These are phyloP conservation scores for Drosophila virilis DNA, from an alignment of 1,140 invertebrate genomes.

Conservation along the genomic window DNA sequence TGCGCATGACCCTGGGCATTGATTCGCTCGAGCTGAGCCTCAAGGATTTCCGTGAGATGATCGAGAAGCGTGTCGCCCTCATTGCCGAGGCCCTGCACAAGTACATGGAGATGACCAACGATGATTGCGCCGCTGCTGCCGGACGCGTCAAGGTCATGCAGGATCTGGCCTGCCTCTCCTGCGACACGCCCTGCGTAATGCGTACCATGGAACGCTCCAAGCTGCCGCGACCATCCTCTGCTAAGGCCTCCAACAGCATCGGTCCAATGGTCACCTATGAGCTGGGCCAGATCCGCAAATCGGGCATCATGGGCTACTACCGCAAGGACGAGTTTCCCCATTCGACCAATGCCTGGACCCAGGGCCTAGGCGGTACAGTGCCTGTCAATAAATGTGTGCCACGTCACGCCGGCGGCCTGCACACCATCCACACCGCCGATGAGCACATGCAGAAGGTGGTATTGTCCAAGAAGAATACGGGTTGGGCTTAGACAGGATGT, in stretches of 20 bases:
- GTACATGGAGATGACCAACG: conserved; percentile 78
- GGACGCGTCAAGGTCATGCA: conserved; percentile 87
- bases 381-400: conserved; percentile 87
- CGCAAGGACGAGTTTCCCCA: conserved; percentile 78
- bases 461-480: conserved; percentile 58
- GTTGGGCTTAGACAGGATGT: conserved; percentile 40
- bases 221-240: conserved; percentile 84
- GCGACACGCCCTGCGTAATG: conserved; percentile 89
- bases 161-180: conserved; percentile 90
- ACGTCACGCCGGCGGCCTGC: conserved; percentile 90
- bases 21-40: conserved; percentile 89
- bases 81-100: conserved; percentile 88
- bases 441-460: conserved; percentile 85
- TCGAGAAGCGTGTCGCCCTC: conserved; percentile 87
- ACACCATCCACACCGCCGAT: conserved; percentile 88
- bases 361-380: conserved; percentile 23
- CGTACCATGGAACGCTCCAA: conserved; percentile 85
- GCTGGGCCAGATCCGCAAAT: conserved; percentile 85
- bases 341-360: conserved; percentile 56
- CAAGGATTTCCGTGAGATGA: conserved; percentile 87
- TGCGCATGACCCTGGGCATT: conserved; percentile 88
- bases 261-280: conserved; percentile 89
- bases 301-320: conserved; percentile 76
- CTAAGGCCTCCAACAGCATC: conserved; percentile 85
- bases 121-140: conserved; percentile 89